Percentiles rank a stretch among this genome's conserved stretches.
Evolutionary conservation across 2,113 vertebrate species (phyloP).

Genomic region (Felis catus): F.catus_Fca126_mat1.0 CM031416.1:63358501-63359000

Average conservation of each 20-base stretch:
- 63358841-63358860: neutral
- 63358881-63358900: slow-evolving; percentile 51
- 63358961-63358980: neutral
- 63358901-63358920: neutral
- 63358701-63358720: neutral
- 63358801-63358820: neutral
- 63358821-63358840: neutral
- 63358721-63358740: neutral
- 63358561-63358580: neutral
- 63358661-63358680: slow-evolving; percentile 30
- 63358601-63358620: neutral
- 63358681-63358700: neutral
- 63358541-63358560: neutral
- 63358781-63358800: neutral
- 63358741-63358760: neutral
- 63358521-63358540: neutral
- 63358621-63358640: neutral
- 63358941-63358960: neutral
- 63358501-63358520: neutral
- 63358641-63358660: neutral
- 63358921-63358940: neutral
- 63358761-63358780: slow-evolving; percentile 9
- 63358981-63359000: neutral
- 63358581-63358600: neutral
- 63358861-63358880: neutral